These are phyloP conservation scores for Ellobius talpinus DNA, from an alignment of 2,113 vertebrate genomes.

Conservation along the genomic window DNA sequence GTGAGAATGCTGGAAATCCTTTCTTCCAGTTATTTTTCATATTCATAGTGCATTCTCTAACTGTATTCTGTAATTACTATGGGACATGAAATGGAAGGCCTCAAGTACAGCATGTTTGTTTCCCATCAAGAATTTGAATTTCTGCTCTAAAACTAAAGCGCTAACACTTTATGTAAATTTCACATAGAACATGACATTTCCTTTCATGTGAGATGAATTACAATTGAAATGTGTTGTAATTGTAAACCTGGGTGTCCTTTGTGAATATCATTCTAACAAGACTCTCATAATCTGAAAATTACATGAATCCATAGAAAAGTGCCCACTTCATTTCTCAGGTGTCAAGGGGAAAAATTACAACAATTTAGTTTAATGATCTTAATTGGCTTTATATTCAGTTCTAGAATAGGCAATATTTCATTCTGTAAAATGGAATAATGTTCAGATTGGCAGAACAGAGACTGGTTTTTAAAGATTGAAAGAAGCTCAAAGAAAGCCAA, in stretches of 20 bases:
- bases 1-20: background rate
- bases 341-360: conserved; percentile 11
- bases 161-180: conserved; percentile 53
- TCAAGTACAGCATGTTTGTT: conserved; percentile 28
- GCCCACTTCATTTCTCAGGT: conserved; percentile 10
- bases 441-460: background rate
- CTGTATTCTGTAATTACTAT: conserved; percentile 31
- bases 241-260: conserved; percentile 47
- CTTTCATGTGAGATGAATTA: conserved; percentile 47
- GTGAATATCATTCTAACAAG: conserved; percentile 20
- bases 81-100: conserved; percentile 15
- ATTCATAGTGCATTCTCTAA: background rate
- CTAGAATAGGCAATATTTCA: background rate
- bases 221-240: conserved; percentile 43
- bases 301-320: conserved; percentile 27
- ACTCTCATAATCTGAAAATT: conserved; percentile 50
- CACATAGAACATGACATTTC: conserved; percentile 58
- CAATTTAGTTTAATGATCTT: background rate
- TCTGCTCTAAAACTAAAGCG: conserved; percentile 40
- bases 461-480: background rate
- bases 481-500: background rate
- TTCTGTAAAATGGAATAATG: background rate
- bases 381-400: conserved; percentile 26
- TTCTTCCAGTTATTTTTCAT: background rate
- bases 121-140: conserved; percentile 62